phyloP scores from a whole-genome alignment of 2,113 vertebrate genomes.

The Menura novaehollandiae region DNA sequence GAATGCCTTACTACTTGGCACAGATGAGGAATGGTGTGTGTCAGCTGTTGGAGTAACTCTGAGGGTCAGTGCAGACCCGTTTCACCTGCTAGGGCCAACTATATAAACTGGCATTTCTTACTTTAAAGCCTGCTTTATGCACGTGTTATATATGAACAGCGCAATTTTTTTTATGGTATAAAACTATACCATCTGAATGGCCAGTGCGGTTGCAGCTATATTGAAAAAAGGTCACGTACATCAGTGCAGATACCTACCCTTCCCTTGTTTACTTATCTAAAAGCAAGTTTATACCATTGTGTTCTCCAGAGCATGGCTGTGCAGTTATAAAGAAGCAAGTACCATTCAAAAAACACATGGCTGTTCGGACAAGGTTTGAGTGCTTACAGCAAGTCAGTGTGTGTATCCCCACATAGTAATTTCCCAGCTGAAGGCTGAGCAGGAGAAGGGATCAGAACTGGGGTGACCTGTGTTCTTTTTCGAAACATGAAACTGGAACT shows the following conservation, averaged over 20 bases:
- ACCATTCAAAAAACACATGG: background rate
- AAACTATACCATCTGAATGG: background rate
- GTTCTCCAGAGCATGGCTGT: background rate
- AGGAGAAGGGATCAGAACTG: background rate
- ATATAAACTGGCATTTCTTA: background rate
- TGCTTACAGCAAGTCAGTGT: fast-evolving
- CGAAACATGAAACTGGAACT: background rate
- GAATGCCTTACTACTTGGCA: background rate
- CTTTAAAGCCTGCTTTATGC: background rate
- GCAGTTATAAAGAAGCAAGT: background rate
- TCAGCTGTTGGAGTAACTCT: background rate
- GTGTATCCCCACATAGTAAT: background rate
- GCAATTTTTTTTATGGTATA: background rate
- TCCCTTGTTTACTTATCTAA: background rate
- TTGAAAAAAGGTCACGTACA: background rate
- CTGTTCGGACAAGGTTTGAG: background rate
- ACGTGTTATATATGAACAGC: background rate
- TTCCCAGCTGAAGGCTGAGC: background rate
- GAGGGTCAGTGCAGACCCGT: background rate
- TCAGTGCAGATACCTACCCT: background rate
- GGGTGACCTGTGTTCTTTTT: background rate
- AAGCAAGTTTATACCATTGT: background rate
- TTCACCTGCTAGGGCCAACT: background rate
- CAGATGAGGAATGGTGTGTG: background rate
- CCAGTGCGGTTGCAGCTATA: background rate